A percentile compares a stretch with the other conserved stretches of the same genome.
Evolutionary conservation across 2,797 vertebrate genomes (phyloP).

Genomic region (Enteromius paludinosus): DNA sequence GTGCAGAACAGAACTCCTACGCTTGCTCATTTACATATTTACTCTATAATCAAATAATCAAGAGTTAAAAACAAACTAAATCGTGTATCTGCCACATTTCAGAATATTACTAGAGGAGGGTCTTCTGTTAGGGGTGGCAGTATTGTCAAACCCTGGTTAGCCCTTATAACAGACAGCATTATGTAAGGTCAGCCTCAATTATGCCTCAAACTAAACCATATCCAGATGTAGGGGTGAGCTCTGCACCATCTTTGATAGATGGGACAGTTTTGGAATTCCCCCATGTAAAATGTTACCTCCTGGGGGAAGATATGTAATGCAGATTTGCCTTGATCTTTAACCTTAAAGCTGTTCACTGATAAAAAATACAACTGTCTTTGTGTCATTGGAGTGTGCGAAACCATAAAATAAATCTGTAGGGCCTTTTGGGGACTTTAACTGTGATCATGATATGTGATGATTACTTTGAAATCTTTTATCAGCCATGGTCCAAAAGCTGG

Average conservation of each 20-base stretch:
- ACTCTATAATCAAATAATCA: constrained; percentile 20
- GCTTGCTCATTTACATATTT: constrained; percentile 32
- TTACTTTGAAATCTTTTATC: neutral
- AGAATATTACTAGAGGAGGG: neutral
- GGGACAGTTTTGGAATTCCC: neutral
- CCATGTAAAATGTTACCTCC: neutral
- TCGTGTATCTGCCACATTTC: neutral
- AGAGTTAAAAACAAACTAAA: neutral
- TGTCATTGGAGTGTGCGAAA: neutral
- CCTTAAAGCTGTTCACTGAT: constrained; percentile 2
- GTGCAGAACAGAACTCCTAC: constrained; percentile 31
- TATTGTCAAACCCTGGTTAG: constrained; percentile 11
- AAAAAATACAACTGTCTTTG: constrained; percentile 9
- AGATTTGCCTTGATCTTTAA: constrained; percentile 47
- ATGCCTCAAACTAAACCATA: constrained; percentile 17
- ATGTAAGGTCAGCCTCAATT: constrained; percentile 9
- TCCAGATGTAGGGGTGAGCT: constrained; percentile 22
- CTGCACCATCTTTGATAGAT: constrained; percentile 1
- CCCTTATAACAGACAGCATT: constrained; percentile 23
- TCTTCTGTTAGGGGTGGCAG: neutral
- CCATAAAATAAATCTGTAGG: neutral
- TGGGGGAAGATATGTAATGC: constrained; percentile 50
- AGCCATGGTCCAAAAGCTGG: neutral
- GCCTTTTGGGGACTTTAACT: neutral
- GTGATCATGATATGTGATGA: neutral